Evolutionary conservation across 2,888 invertebrate species (phyloP), one percentile per base, ranked within the genome.

Genomic region (Nymphalis c-album): DNA sequence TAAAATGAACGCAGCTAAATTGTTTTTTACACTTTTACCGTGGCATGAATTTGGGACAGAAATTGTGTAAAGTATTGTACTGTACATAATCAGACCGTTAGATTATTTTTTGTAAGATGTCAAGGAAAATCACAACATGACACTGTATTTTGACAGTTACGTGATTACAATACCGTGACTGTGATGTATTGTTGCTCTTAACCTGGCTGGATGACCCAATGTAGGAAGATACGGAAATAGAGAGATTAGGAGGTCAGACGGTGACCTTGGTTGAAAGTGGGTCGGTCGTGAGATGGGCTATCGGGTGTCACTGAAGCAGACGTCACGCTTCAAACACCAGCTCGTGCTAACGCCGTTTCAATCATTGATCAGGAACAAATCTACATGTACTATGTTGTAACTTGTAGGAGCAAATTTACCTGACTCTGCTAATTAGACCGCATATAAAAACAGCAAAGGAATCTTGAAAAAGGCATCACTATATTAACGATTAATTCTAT

Each of bases 271-370:
- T 73, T 79, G 80, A 76, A 90, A 91, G 90, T 90, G 78, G 89
- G 92, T 86, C 91, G 88, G 80, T 91, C 91, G 92, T 91, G 90
- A 91, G 91, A 88, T 90, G 87, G 86, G 86, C 89, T 91, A 77
- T 78, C 78, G 77, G 78, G 73, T 90, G 90, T 90, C 91, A 90
- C 87, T 88, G 84, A 87, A 88, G 91, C 87, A 90, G 89, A 85
- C 91, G 91, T 91, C 90, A 92, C 91, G 91, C 89, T 85, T 82
- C 77, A 83, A 79, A 79, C 85, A 81, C 80, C 81, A 76, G 75
- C 75, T 74, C 74, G 76, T 74, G 75, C 68, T 47, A 60, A 63
- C 66, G 47, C 59, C 63, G 62, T 35, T 63, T 70, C 70, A 64
- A 64, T 62, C 70, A 63, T 62, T 72, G 69, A 71, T 60, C 71